Conservation (phyloP, 2,113 vertebrate species). For the Lamprologus tigripictilis region DNA sequence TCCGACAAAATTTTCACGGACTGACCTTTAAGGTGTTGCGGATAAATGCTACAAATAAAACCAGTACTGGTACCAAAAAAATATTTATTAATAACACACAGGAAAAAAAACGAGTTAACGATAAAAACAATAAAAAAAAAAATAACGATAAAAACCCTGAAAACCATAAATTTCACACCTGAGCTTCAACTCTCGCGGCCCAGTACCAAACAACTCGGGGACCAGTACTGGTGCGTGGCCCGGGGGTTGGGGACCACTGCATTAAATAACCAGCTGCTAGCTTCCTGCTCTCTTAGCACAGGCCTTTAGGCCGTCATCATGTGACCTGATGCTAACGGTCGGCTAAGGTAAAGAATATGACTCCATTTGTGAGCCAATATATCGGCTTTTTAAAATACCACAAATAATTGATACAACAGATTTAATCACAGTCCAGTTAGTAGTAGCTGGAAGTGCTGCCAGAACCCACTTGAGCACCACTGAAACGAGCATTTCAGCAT, state of each 20-base stretch:
- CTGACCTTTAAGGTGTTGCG: accelerated
- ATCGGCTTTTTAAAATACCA: background rate
- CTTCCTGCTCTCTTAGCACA: background rate
- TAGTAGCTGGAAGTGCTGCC: background rate
- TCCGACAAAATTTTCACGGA: accelerated
- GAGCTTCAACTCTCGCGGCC: accelerated
- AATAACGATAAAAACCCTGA: accelerated
- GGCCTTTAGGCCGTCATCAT: background rate
- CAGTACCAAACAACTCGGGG: accelerated
- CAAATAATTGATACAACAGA: background rate
- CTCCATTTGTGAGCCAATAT: background rate
- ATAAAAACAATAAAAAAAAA: background rate
- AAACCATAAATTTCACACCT: background rate
- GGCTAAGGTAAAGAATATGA: background rate
- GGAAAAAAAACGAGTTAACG: background rate
- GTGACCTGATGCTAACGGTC: background rate
- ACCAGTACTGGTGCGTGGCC: accelerated
- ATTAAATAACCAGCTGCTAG: background rate
- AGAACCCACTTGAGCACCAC: background rate
- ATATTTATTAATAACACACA: background rate
- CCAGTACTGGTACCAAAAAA: background rate
- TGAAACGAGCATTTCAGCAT: background rate
- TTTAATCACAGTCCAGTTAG: background rate
- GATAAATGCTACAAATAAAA: background rate
- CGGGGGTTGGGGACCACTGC: background rate